Evolutionary conservation across 2,113 vertebrate species (phyloP), one percentile per base, ranked within the genome.

Genomic region (Bostrychus sinensis): DNA sequence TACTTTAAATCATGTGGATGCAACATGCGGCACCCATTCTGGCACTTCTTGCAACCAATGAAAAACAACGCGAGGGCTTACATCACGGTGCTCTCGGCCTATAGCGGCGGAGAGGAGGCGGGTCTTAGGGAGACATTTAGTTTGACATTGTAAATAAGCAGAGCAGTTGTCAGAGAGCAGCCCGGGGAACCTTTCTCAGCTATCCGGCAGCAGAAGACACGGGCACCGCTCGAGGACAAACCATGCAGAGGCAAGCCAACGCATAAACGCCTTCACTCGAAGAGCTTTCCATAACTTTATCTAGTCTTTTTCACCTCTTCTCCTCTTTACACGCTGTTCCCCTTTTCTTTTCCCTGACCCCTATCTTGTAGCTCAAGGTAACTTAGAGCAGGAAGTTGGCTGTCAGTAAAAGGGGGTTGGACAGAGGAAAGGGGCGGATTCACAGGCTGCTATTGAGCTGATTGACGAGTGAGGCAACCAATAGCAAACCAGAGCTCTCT

Each of bases 291-390:
- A 57, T 43, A 89, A 89, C 81, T 89, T 84, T 86, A 26, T 80
- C 34, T 73, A 56, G 66, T 86, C 73, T 83, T 89, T 86, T 79
- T 56, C 54, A 42, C 56, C 57, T 70, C 39, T 73, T 84, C 65
- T 75, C 53, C 42, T 54, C 48, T 78, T 34, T 77, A 76, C 76
- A 84, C 73, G 67, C 70, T 80, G 85, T 84, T 88, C 78, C 85
- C 81, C 85, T 82, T 91, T 91, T 90, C 81, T 87, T 84, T 89
- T 87, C 88, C 90, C 94, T 96, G 96, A 97, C 96, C 96, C 96
- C 95, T 96, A 95, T 93, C 92, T 93, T 94, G 93, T 94, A 92
- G 94, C 95, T 98, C 96, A 98, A 98, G 96, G 96, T 98, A 98
- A 98, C 96, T 98, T 94, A 94, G 94, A 98, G 92, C 96, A 95